Base-by-base conservation (phyloP, 2,888 invertebrate genomes). In the Anarsia innoxiella region DNA sequence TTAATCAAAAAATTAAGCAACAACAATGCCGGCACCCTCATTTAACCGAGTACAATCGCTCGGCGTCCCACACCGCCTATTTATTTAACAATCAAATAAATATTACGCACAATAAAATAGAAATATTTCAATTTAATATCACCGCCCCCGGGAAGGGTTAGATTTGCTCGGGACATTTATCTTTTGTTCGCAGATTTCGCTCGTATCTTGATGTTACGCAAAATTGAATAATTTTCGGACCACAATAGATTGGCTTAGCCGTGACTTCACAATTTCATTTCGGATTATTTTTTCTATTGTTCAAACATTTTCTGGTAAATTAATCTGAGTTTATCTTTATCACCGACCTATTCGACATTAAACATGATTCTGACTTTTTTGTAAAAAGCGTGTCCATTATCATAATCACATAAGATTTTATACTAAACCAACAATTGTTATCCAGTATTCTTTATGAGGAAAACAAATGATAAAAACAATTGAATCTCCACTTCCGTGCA, bases 1-100 rank as follows among this genome's bases (percentile, higher is more conserved):
- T 84, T 84, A 82, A 84, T 84, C 84, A 84, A 83, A 83, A 84
- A 84, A 84, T 83, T 84, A 82, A 82, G 80, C 76, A 68, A 71
- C 75, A 56, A 83, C 83, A 84, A 83, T 76, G 52, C 62, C 48
- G 48, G 49, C 68, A 66, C 75, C 80, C 70, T 76, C 67, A 75
- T 80, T 78, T 71, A 69, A 64, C 66, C 59, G 62, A 56, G 49
- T 57, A 80, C 80, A 83, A 83, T 76, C 71, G 61, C 63, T 63
- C 66, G 66, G 70, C 76, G 71, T 75, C 82, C 82, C 83, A 82
- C 82, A 80, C 74, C 62, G 64, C 66, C 64, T 80, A 76, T 82
- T 83, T 82, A 83, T 83, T 82, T 76, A 73, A 82, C 83, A 83
- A 84, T 84, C 83, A 82, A 82, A 84, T 83, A 83, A 84, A 83